Conservation (phyloP, 2,797 vertebrate species). For the Balearica regulorum region DNA sequence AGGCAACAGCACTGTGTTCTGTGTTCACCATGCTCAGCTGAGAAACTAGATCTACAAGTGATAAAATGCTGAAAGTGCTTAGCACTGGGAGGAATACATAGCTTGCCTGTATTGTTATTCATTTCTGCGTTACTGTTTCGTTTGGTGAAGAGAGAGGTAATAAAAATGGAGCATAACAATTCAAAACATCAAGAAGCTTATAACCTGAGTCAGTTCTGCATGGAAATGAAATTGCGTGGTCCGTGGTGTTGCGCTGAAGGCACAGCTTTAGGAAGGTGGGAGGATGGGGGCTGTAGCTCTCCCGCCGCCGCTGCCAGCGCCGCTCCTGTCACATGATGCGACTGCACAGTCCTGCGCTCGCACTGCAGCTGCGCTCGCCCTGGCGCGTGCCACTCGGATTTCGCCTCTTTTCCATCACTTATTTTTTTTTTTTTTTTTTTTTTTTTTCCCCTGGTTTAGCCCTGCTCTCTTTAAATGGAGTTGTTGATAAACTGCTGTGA, state of each 20-base stretch:
- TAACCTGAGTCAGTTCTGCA: background rate
- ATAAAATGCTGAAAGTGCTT: background rate
- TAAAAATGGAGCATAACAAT: background rate
- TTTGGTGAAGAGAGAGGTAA: background rate
- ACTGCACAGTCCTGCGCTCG: background rate
- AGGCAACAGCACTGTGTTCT: background rate
- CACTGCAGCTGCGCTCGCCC: background rate
- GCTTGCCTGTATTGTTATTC: background rate
- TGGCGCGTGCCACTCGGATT: background rate
- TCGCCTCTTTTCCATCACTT: background rate
- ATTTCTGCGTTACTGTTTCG: background rate
- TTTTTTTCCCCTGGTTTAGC: background rate
- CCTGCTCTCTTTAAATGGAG: background rate
- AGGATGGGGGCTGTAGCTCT: background rate
- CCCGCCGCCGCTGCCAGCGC: background rate
- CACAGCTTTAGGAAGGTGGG: background rate
- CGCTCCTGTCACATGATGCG: constrained; percentile 3
- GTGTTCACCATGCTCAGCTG: background rate
- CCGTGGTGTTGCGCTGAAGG: accelerated
- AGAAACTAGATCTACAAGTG: background rate
- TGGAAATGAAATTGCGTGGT: background rate
- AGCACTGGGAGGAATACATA: background rate
- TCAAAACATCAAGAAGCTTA: background rate
- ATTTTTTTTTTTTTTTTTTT: no score
- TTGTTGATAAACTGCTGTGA: background rate